phyloP scores from a whole-genome alignment of 2,797 vertebrate species.

The Cuculus canorus region DNA sequence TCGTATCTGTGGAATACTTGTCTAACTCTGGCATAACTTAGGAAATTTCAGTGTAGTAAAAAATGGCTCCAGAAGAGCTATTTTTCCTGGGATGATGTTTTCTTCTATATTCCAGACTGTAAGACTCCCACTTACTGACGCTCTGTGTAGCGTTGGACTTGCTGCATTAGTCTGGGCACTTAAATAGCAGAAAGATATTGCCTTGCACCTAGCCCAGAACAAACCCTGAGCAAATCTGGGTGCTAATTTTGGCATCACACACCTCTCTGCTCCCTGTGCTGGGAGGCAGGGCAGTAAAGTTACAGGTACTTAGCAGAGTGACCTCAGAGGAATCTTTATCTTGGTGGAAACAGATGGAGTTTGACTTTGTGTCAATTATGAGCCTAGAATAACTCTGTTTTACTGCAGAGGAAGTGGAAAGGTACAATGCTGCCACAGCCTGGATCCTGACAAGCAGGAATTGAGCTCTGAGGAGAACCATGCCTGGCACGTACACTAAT shows the following conservation, averaged over 20 bases:
- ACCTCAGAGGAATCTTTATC: not conserved
- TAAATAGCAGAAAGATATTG: not conserved
- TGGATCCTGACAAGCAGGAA: not conserved
- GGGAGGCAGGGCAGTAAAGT: not conserved
- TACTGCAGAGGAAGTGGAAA: not conserved
- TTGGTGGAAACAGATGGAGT: slow-evolving; percentile 22
- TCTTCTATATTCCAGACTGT: not conserved
- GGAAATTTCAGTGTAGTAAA: not conserved
- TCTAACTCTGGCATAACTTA: not conserved
- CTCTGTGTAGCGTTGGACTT: not conserved
- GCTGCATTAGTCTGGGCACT: not conserved
- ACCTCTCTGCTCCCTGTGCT: rapidly evolving
- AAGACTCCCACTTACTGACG: not conserved
- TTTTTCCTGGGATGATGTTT: not conserved
- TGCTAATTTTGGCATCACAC: not conserved
- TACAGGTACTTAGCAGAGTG: not conserved
- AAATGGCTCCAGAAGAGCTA: not conserved
- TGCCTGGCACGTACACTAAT: not conserved
- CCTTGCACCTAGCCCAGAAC: not conserved
- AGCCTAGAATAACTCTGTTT: slow-evolving; percentile 10
- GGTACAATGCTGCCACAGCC: not conserved
- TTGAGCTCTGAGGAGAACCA: not conserved
- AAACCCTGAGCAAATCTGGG: not conserved
- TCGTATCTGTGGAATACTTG: not conserved
- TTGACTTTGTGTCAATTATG: slow-evolving; percentile 1